Evolutionary conservation across 2,113 vertebrate genomes (phyloP), one percentile per base, ranked within the genome.

Genomic region (Peromyscus maniculatus): DNA sequence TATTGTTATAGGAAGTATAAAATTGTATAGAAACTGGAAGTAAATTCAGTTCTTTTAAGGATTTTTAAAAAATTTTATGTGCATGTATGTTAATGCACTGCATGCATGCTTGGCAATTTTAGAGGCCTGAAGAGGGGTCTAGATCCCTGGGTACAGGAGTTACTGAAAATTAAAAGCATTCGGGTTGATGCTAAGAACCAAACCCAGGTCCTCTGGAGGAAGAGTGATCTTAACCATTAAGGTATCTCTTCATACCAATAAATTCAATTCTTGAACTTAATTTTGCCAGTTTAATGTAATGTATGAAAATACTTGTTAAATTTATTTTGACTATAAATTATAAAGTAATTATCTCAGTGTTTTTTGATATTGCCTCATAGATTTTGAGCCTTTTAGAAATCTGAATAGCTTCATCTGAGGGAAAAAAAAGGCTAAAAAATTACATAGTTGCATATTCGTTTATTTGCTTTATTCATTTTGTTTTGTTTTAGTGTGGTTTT

Each of bases 241-340:
- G 7, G 28, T 0, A 39, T 16, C 24, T 39, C 57, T 43, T 39
- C 7, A 72, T 3, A 5, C 0, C 0, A 59, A 6, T 86, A 86
- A 94, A 95, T 8, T 77, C 4, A 78, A 13, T 39, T 79, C 33
- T 64, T 64, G 28, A 84, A 93, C 69, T 67, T 77, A 59, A 80
- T 90, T 87, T 28, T 74, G 67, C 46, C 5, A 43, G 4, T 43
- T 52, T 86, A 77, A 39, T 83, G 57, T 71, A 71, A 5, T 78
- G 36, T n/a, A 69, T 71, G 0, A 67, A 52, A 6, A 11, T 39
- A 5, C 7, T 66, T 69, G 15, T 16, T 17, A 78, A 83, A 78
- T 93, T 96, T 83, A 88, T 78, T 93, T 59, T 86, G 33, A 59
- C 11, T 43, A 78, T n/a, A 91, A 57, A 1, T 84, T 87, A 46